phyloP scores from a whole-genome alignment of 2,888 invertebrate genomes.

The Leucoptera coffeella region DNA sequence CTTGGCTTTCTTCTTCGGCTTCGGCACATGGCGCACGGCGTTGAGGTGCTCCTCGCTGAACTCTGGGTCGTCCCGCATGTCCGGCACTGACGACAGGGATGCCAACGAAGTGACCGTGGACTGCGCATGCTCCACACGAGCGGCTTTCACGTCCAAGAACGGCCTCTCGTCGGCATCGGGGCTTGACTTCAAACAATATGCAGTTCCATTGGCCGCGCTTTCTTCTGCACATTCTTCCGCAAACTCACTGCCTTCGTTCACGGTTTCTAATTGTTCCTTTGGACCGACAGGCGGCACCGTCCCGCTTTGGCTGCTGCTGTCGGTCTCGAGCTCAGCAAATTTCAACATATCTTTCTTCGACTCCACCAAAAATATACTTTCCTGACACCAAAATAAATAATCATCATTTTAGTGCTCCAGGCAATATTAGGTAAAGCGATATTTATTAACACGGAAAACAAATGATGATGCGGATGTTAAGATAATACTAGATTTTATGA shows the following conservation, averaged over 20 bases:
- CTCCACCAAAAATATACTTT: constrained; percentile 77
- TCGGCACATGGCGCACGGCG: constrained; percentile 21
- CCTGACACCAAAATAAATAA: constrained; percentile 50
- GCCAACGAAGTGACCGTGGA: constrained; percentile 55
- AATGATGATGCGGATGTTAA: too few relatives aligned
- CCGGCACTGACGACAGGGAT: constrained; percentile 39
- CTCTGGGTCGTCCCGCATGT: constrained; percentile 14
- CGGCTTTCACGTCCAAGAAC: constrained; percentile 21
- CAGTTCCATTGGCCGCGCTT: too few relatives aligned
- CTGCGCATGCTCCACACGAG: constrained; percentile 14
- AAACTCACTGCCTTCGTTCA: constrained; percentile 6
- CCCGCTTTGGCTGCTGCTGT: constrained; percentile 68
- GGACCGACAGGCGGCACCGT: constrained; percentile 31
- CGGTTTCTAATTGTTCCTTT: constrained; percentile 13
- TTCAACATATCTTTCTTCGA: too few relatives aligned
- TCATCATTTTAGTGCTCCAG: too few relatives aligned
- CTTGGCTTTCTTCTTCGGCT: constrained; percentile 31
- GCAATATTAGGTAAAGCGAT: too few relatives aligned
- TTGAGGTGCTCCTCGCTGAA: constrained; percentile 20
- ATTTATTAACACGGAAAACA: too few relatives aligned
- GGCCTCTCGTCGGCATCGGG: constrained; percentile 9
- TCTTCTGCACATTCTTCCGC: too few relatives aligned
- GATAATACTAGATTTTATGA: too few relatives aligned
- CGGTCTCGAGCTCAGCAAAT: too few relatives aligned
- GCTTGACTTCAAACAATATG: too few relatives aligned